Conservation (phyloP, 2,113 vertebrate species). For the Tychaedon coryphoeus region DNA sequence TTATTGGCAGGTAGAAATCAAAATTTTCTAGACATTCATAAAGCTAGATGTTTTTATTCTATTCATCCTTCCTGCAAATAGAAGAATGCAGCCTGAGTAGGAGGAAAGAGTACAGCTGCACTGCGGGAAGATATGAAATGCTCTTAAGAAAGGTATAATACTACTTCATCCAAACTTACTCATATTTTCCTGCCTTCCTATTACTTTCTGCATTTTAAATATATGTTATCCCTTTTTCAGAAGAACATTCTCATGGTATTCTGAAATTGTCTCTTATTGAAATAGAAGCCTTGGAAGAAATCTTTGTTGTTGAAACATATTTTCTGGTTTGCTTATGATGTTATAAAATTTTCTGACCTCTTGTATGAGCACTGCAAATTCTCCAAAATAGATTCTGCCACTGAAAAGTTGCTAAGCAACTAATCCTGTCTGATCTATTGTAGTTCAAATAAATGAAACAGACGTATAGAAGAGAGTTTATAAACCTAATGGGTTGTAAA, state of each 20-base stretch:
- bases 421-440: slow-evolving; percentile 42
- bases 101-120: background rate
- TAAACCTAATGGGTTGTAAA: slow-evolving; percentile 50
- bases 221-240: background rate
- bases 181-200: background rate
- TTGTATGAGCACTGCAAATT: slow-evolving; percentile 29
- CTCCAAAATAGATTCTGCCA: slow-evolving; percentile 44
- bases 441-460: slow-evolving; percentile 48
- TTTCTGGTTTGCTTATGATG: slow-evolving; percentile 49
- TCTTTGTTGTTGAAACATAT: slow-evolving; percentile 45
- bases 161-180: background rate
- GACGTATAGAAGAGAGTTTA: slow-evolving; percentile 50
- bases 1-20: background rate
- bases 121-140: background rate
- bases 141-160: background rate
- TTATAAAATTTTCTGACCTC: slow-evolving; percentile 68
- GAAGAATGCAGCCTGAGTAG: background rate
- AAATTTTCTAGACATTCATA: background rate
- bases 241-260: slow-evolving; percentile 14
- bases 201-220: background rate
- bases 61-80: background rate
- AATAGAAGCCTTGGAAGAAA: slow-evolving; percentile 39
- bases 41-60: background rate
- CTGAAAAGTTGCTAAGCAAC: slow-evolving; percentile 68
- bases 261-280: slow-evolving; percentile 16